These are phyloP conservation scores for Motacilla alba DNA, from an alignment of 2,113 vertebrate species.

Conservation along the genomic window DNA sequence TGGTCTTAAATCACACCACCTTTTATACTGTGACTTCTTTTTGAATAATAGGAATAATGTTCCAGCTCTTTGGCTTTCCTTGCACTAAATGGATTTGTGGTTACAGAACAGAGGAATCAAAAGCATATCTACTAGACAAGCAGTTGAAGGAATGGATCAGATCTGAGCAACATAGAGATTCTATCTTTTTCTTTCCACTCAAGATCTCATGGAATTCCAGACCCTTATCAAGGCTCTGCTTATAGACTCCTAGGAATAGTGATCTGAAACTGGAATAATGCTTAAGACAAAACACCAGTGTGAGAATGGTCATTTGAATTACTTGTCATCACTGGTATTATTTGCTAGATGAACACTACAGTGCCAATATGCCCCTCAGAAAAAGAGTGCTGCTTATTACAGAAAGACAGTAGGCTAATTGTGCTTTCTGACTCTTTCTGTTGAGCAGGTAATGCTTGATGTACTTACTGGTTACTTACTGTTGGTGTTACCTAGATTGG, in stretches of 20 bases:
- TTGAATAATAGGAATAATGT: not conserved
- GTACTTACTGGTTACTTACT: not conserved
- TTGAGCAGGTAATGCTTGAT: not conserved
- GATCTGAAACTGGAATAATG: not conserved
- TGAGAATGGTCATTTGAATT: not conserved
- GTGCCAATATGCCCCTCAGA: not conserved
- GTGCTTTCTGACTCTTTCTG: not conserved
- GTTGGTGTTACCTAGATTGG: not conserved
- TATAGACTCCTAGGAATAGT: not conserved
- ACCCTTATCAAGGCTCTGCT: not conserved
- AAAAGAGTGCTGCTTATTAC: not conserved
- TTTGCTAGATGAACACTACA: not conserved
- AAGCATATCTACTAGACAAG: not conserved
- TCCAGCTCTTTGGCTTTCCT: not conserved
- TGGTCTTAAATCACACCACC: not conserved
- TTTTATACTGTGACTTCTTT: not conserved
- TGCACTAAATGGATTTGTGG: not conserved
- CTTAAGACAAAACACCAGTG: not conserved
- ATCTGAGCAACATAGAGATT: not conserved
- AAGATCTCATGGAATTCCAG: not conserved
- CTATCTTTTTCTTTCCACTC: not conserved
- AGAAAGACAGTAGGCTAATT: not conserved
- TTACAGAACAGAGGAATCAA: not conserved
- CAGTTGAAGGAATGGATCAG: not conserved
- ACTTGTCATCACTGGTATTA: not conserved